Evolutionary conservation across 2,888 invertebrate genomes (phyloP).

Genomic region (Maniola hyperantus): DNA sequence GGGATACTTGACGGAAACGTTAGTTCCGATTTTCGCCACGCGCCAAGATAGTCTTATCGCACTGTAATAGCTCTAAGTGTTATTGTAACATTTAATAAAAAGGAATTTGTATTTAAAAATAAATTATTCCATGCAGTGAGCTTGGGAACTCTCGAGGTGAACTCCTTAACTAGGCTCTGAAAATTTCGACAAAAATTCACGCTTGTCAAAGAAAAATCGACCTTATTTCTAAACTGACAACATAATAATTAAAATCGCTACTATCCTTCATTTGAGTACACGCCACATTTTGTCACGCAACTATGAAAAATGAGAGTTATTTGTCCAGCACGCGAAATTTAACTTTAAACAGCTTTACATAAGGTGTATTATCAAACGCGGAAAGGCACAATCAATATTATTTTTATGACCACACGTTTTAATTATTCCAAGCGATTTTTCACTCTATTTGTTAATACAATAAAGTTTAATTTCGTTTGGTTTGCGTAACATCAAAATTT

Average conservation of each 20-base stretch:
- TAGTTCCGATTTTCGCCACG: too few species aligned
- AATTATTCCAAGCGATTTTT: slow-evolving; percentile 23
- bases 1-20: too few species aligned
- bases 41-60: too few species aligned
- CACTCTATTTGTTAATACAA: slow-evolving; percentile 4
- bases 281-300: slow-evolving; percentile 39
- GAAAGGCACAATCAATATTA: slow-evolving; percentile 10
- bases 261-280: slow-evolving; percentile 39
- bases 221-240: slow-evolving; percentile 28
- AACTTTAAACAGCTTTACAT: background rate
- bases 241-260: slow-evolving; percentile 33
- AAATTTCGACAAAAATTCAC: too few species aligned
- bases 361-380: slow-evolving; percentile 13
- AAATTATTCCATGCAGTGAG: too few species aligned
- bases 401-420: slow-evolving; percentile 22
- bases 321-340: slow-evolving; percentile 37
- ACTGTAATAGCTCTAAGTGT: too few species aligned
- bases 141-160: too few species aligned
- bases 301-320: slow-evolving; percentile 38
- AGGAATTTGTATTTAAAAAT: too few species aligned
- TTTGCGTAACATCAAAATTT: slow-evolving; percentile 25
- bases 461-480: slow-evolving; percentile 21
- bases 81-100: too few species aligned
- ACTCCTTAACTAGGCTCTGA: too few species aligned
- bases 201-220: slow-evolving; percentile 20